Base-by-base conservation (phyloP, 2,113 vertebrate species). In the Tiliqua scincoides region DNA sequence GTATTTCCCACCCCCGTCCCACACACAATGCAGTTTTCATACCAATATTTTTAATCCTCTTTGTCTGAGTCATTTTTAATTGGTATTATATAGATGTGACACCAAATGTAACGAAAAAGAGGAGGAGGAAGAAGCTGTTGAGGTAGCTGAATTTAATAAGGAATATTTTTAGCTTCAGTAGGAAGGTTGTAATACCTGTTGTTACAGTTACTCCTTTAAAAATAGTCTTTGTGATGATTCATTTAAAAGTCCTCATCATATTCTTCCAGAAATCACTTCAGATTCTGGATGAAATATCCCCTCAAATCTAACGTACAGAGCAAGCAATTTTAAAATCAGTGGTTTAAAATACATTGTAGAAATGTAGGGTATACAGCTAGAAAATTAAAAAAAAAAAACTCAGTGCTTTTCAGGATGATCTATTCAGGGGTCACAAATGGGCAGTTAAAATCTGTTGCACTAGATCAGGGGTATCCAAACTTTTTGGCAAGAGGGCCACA, bases 131-230 rank as follows among this genome's bases (percentile, higher is more conserved):
- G 86, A 85, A 59, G 74, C 61, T 83, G 10, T 81, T 89, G 52
- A 6, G 71, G 68, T 79, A 86, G 74, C 21, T 89, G 75, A 77
- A 88, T 89, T 92, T 83, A 87, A 92, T 89, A 37, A 92, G 89
- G 57, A 75, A 83, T 93, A 89, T 84, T 90, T 95, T 94, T 87
- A 92, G 87, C 82, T 84, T 92, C 32, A 80, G 48, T 88, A 93
- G 93, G 75, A 92, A 85, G 23, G 72, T 87, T 84, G 82, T 94
- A 87, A 93, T 94, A 90, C 71, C 89, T 93, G 54, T 85, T 95
- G 88, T 91, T 92, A 65, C 85, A 77, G 68, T 87, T 79, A 83
- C 85, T 85, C 72, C 95, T 93, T 92, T 94, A 94, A 95, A 94
- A 95, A 94, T 85, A 87, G 92, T 87, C 65, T 68, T 82, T 88